These are phyloP conservation scores for Chalcis sispes DNA, from an alignment of 2,888 invertebrate genomes.

Conservation along the genomic window DNA sequence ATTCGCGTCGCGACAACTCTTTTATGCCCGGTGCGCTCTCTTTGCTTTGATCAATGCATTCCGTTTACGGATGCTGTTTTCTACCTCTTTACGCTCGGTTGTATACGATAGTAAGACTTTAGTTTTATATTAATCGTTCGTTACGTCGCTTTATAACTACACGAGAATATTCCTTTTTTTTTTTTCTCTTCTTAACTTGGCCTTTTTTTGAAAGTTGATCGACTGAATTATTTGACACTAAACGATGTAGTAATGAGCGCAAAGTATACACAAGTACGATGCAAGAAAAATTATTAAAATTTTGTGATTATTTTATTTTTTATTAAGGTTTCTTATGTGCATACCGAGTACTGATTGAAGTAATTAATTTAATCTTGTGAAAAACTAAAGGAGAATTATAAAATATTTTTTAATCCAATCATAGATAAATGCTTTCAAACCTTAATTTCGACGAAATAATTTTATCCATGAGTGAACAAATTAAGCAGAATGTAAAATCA, in stretches of 20 bases:
- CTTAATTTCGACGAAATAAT: constrained; percentile 28
- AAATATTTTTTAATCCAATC: background rate
- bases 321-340: too few species aligned
- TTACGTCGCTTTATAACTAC: constrained; percentile 10
- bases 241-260: too few species aligned
- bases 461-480: background rate
- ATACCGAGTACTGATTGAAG: background rate
- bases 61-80: background rate
- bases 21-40: constrained; percentile 25
- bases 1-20: constrained; percentile 40
- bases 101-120: background rate
- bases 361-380: background rate
- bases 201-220: too few species aligned
- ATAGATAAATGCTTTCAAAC: constrained; percentile 13
- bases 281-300: too few species aligned
- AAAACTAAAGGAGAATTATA: constrained; percentile 10
- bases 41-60: constrained; percentile 41
- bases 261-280: too few species aligned
- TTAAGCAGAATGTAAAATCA: too few species aligned
- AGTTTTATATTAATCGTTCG: constrained; percentile 3
- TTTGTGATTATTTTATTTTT: too few species aligned
- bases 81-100: background rate
- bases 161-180: background rate
- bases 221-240: too few species aligned
- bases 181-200: background rate